Evolutionary conservation across 2,797 vertebrate species (phyloP).

Genomic region (Masticophis lateralis): DNA sequence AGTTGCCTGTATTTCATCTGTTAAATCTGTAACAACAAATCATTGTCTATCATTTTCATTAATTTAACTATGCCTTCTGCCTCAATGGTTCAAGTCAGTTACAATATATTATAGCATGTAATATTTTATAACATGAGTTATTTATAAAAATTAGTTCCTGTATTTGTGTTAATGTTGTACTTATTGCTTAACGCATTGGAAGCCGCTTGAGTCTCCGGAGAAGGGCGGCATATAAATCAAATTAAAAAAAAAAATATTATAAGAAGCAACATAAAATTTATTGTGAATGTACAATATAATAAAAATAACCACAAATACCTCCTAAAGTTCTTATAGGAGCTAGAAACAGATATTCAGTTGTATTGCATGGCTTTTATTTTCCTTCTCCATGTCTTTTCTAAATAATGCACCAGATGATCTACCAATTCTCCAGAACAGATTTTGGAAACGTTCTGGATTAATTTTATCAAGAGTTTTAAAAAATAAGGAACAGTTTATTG

Average conservation of each 20-base stretch:
- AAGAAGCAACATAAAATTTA: background rate
- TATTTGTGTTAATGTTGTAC: background rate
- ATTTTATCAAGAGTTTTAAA: background rate
- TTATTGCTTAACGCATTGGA: too few species aligned
- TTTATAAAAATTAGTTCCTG: rapidly evolving
- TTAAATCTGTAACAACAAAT: conserved; percentile 67
- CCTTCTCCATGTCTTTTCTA: background rate
- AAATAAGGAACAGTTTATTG: background rate
- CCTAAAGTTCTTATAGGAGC: background rate
- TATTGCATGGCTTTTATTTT: background rate
- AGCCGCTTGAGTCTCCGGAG: too few species aligned
- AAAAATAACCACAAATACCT: background rate
- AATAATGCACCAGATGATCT: background rate
- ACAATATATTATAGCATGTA: background rate
- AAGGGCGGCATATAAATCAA: too few species aligned
- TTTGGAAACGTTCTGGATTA: background rate
- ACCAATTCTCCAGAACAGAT: background rate
- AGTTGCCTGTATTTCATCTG: conserved; percentile 66
- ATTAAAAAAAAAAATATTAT: background rate
- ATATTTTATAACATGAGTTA: background rate
- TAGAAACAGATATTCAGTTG: background rate
- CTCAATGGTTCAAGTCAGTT: background rate
- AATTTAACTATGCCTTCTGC: background rate
- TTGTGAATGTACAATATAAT: rapidly evolving
- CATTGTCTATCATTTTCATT: background rate